phyloP scores from a whole-genome alignment of 37 sponge, comb jelly and placozoan species.

The Ianthella basta region DNA sequence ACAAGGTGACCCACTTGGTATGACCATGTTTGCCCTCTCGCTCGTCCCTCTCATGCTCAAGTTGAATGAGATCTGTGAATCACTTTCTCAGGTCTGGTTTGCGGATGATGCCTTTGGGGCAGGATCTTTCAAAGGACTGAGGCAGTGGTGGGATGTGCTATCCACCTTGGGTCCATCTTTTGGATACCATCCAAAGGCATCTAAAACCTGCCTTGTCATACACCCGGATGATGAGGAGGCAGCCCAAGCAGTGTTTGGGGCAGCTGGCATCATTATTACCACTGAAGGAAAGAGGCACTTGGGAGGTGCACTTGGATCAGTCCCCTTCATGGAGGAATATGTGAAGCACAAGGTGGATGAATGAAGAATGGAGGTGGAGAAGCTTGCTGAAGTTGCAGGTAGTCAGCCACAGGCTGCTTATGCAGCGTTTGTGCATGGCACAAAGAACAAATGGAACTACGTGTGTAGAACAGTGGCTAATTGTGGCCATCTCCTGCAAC shows the following conservation, averaged over 20 bases:
- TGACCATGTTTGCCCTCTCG: constrained; percentile 56
- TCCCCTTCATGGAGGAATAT: background rate
- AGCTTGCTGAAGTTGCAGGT: background rate
- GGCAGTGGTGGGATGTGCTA: constrained; percentile 11
- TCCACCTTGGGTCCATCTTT: background rate
- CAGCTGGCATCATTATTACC: background rate
- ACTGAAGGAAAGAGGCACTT: constrained; percentile 15
- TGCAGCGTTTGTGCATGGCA: constrained; percentile 17
- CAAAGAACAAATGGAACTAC: constrained; percentile 7
- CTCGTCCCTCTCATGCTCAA: constrained; percentile 42
- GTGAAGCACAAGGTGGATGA: background rate
- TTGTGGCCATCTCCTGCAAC: background rate
- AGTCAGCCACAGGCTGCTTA: constrained; percentile 27
- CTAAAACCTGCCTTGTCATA: constrained; percentile 5
- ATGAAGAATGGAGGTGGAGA: background rate
- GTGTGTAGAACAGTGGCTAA: background rate
- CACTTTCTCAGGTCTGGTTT: background rate
- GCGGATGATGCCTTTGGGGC: constrained; percentile 17
- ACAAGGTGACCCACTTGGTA: constrained; percentile 50
- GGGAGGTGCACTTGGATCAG: constrained; percentile 19
- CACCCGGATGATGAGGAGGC: background rate
- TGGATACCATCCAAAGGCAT: constrained; percentile 24
- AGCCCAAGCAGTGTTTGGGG: background rate
- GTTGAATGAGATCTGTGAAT: background rate
- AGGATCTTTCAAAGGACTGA: background rate